Percentiles rank a stretch among this genome's conserved stretches.
Conservation (phyloP, 2,888 invertebrate genomes). For the Buathra laborator region DNA sequence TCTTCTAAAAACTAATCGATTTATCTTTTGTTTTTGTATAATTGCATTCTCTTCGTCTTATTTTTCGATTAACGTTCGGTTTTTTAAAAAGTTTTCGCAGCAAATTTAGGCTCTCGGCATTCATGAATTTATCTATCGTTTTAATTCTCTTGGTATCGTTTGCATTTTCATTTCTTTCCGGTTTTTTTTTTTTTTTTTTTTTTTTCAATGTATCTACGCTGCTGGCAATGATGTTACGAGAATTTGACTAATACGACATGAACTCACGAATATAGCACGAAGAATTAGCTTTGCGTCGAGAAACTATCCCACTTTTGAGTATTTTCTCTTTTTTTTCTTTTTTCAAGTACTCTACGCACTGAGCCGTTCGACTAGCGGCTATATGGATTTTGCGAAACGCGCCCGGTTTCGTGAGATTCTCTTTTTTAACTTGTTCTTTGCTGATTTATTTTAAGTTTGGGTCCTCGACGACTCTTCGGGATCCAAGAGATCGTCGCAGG, state of each 20-base stretch:
- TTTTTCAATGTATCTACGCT: constrained; percentile 30
- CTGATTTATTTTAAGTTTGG: constrained; percentile 74
- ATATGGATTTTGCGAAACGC: constrained; percentile 45
- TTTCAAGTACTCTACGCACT: constrained; percentile 30
- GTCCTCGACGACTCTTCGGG: constrained; percentile 83
- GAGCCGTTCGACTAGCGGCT: constrained; percentile 35
- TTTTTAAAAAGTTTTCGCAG: constrained; percentile 7
- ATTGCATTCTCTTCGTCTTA: constrained; percentile 30
- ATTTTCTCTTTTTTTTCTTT: constrained; percentile 9
- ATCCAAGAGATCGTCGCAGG: constrained; percentile 83
- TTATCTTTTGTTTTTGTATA: constrained; percentile 28
- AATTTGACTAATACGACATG: constrained; percentile 40
- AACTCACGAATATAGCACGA: constrained; percentile 53
- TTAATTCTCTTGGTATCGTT: constrained; percentile 13
- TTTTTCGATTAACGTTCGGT: neutral
- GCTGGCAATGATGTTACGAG: constrained; percentile 43
- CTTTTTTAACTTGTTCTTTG: constrained; percentile 8
- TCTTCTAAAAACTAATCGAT: constrained; percentile 67
- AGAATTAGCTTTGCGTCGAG: constrained; percentile 39
- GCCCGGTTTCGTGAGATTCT: constrained; percentile 45
- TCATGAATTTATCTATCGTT: constrained; percentile 41
- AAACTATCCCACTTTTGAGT: constrained; percentile 31
- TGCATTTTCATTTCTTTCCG: neutral
- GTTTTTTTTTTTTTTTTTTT: constrained; percentile 4
- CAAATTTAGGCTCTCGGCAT: constrained; percentile 17